Conservation (phyloP, 2,113 vertebrate species). For the Aepyceros melampus region DNA sequence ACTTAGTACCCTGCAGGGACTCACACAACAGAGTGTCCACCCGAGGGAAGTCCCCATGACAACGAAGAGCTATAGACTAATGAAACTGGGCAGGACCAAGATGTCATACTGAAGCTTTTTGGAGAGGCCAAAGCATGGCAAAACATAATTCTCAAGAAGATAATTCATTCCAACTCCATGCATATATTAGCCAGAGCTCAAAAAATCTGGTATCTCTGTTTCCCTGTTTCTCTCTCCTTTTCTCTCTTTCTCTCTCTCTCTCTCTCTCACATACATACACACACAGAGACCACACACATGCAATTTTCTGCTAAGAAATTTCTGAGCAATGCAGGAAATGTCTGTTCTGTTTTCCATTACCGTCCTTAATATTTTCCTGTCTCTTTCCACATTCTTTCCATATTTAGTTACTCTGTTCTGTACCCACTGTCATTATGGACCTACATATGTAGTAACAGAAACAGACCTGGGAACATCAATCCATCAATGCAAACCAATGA, state of each 20-base stretch:
- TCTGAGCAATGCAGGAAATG: not conserved
- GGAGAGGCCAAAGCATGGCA: not conserved
- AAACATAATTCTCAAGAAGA: not conserved
- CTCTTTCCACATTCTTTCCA: not conserved
- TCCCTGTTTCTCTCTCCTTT: conserved; percentile 70
- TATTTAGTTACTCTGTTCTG: not conserved
- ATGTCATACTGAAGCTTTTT: not conserved
- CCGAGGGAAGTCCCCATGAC: not conserved
- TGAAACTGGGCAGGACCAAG: not conserved
- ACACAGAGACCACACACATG: conserved; percentile 35
- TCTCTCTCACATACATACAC: conserved; percentile 67
- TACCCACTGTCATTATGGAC: not conserved
- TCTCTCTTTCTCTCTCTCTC: conserved; percentile 78
- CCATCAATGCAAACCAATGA: not conserved
- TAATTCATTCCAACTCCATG: not conserved
- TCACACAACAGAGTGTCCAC: not conserved
- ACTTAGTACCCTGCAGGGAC: not conserved
- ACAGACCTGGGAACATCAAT: not conserved
- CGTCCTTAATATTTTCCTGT: not conserved
- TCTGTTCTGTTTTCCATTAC: not conserved
- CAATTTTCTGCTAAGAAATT: not conserved
- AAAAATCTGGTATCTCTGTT: conserved; percentile 70
- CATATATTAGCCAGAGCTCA: not conserved
- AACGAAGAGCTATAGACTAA: not conserved
- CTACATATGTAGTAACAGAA: not conserved